Evolutionary conservation across 2,797 vertebrate genomes (phyloP).

Genomic region (Perodicticus potto): DNA sequence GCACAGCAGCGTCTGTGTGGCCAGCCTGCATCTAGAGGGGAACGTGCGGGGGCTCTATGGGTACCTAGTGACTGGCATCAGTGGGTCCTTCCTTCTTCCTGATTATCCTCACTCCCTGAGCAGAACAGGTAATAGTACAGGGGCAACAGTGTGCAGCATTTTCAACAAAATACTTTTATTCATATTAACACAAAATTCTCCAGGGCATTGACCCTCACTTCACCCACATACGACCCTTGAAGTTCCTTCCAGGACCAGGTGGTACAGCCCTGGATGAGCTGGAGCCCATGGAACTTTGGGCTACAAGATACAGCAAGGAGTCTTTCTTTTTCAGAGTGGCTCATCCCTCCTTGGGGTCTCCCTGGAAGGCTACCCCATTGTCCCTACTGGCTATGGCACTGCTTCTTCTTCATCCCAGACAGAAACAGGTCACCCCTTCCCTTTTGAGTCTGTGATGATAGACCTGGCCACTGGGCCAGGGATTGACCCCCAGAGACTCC

Average conservation of each 20-base stretch:
- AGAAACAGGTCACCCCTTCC: not conserved
- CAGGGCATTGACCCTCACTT: not conserved
- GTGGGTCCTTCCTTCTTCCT: not conserved
- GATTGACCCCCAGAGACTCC: not conserved
- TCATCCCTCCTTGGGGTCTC: no score
- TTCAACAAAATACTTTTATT: conserved; percentile 45
- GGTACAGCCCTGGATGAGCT: no score
- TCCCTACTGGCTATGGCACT: not conserved
- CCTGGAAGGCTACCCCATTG: rapidly evolving
- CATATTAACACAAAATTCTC: not conserved
- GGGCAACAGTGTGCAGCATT: not conserved
- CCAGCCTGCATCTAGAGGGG: not conserved
- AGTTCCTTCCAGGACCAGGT: not conserved
- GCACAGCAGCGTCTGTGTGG: not conserved
- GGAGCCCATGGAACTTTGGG: not conserved
- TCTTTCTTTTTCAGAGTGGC: not conserved
- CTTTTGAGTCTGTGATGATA: conserved; percentile 17
- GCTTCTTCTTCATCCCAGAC: not conserved
- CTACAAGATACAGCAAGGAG: not conserved
- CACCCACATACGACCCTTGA: not conserved
- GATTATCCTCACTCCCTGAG: not conserved
- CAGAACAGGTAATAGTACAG: not conserved
- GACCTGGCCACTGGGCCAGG: not conserved
- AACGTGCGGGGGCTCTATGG: no score
- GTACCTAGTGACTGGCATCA: no score